Conservation (phyloP, 2,888 invertebrate species). For the Acleris emargana region DNA sequence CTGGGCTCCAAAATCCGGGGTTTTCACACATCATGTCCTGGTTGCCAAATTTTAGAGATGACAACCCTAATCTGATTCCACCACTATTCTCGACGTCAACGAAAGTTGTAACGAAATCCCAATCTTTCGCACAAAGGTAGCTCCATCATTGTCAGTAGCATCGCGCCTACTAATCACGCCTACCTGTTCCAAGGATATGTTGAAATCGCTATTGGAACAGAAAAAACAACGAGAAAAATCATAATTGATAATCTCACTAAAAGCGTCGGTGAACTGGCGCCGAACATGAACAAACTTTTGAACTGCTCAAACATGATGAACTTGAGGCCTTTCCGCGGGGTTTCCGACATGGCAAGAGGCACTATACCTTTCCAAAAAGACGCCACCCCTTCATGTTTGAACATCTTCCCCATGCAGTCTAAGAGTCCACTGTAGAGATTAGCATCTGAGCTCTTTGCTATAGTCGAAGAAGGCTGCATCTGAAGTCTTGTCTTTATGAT, state of each 20-base stretch:
- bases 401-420: conserved; percentile 96
- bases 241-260: conserved; percentile 81
- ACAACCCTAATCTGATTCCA: too few relatives aligned
- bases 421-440: conserved; percentile 89
- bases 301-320: conserved; percentile 97
- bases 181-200: too few relatives aligned
- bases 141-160: too few relatives aligned
- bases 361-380: conserved; percentile 97
- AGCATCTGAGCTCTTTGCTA: conserved; percentile 68
- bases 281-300: conserved; percentile 92
- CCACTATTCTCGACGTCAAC: too few relatives aligned
- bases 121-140: too few relatives aligned
- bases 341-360: conserved; percentile 96
- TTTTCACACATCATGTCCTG: too few relatives aligned
- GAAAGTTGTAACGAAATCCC: too few relatives aligned
- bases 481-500: conserved; percentile 92
- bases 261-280: conserved; percentile 88
- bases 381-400: conserved; percentile 90
- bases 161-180: too few relatives aligned
- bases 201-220: too few relatives aligned
- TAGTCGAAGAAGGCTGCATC: conserved; percentile 59
- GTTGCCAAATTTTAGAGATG: too few relatives aligned
- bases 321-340: conserved; percentile 97
- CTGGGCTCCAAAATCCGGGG: too few relatives aligned
- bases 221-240: background rate